These are phyloP conservation scores for Cosmorhoe ocellata DNA, from an alignment of 2,888 invertebrate species.

Conservation along the genomic window DNA sequence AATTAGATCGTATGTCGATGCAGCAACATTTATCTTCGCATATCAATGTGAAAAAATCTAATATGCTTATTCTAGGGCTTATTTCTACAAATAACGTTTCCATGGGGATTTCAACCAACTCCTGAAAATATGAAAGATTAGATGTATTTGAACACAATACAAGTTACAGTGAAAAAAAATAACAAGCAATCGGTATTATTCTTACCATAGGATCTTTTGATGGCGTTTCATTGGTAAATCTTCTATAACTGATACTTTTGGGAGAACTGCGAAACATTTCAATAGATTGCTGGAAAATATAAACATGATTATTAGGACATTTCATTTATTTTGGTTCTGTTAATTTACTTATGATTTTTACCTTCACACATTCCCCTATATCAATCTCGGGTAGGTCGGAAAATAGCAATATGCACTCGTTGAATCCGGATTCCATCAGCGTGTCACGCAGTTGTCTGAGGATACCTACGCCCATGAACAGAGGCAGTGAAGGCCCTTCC, in stretches of 20 bases:
- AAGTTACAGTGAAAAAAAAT: too few relatives aligned
- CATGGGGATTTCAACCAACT: slow-evolving; percentile 86
- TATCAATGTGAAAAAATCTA: slow-evolving; percentile 90
- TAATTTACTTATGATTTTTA: too few relatives aligned
- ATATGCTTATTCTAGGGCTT: slow-evolving; percentile 92
- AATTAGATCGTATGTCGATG: slow-evolving; percentile 72
- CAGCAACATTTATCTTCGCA: slow-evolving; percentile 83
- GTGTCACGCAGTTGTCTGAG: slow-evolving; percentile 93
- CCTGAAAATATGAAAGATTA: slow-evolving; percentile 74
- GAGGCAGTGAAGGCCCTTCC: slow-evolving; percentile 95
- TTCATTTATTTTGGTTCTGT: too few relatives aligned
- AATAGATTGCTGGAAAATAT: slow-evolving; percentile 85
- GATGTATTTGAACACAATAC: too few relatives aligned
- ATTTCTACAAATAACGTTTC: slow-evolving; percentile 87
- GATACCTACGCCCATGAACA: slow-evolving; percentile 97
- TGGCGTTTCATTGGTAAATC: slow-evolving; percentile 84
- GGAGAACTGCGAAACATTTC: slow-evolving; percentile 93
- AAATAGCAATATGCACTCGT: slow-evolving; percentile 98
- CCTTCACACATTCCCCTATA: slow-evolving; percentile 94
- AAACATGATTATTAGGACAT: too few relatives aligned
- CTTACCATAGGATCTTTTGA: slow-evolving; percentile 71
- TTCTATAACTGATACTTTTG: slow-evolving; percentile 92
- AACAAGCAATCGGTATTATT: neutral
- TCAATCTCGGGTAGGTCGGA: slow-evolving; percentile 99
- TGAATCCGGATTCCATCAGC: slow-evolving; percentile 95